A percentile compares a stretch with the other conserved stretches of the same genome.
These are phyloP conservation scores for Dromococcyx pavoninus DNA, from an alignment of 2,797 vertebrate species.

Conservation along the genomic window DNA sequence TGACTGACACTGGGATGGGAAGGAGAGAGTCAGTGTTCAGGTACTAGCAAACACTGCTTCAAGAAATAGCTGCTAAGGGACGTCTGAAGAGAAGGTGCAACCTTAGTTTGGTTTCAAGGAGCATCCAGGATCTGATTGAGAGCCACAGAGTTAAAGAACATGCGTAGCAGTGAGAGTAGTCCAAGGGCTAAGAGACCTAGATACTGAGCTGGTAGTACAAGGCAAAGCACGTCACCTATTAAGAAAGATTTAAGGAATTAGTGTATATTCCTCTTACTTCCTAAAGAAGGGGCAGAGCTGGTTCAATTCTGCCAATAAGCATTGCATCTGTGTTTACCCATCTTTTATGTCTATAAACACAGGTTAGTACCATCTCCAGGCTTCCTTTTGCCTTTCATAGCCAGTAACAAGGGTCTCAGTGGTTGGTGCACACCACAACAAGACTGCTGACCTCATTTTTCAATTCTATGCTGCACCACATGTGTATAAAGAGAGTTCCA, in stretches of 20 bases:
- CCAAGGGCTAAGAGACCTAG: neutral
- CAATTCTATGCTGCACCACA: neutral
- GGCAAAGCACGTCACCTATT: too few relatives aligned
- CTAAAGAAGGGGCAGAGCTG: too few relatives aligned
- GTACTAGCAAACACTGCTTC: neutral
- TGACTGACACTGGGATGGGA: neutral
- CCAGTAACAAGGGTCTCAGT: too few relatives aligned
- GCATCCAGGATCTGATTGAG: neutral
- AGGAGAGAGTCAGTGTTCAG: neutral
- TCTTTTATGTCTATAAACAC: too few relatives aligned
- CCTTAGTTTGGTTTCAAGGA: neutral
- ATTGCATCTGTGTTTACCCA: too few relatives aligned
- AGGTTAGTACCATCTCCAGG: too few relatives aligned
- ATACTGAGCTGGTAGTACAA: too few relatives aligned
- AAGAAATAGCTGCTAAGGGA: neutral
- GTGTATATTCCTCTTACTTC: too few relatives aligned
- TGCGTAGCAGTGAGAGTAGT: fast-evolving
- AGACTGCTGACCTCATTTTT: neutral
- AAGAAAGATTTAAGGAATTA: too few relatives aligned
- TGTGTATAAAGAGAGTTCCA: neutral
- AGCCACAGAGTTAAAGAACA: neutral
- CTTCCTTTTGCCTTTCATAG: too few relatives aligned
- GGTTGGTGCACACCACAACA: neutral
- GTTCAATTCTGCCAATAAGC: too few relatives aligned
- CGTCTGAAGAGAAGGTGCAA: neutral